These are phyloP conservation scores for Dendrolimus pini DNA, from an alignment of 2,888 invertebrate species.

Conservation along the genomic window DNA sequence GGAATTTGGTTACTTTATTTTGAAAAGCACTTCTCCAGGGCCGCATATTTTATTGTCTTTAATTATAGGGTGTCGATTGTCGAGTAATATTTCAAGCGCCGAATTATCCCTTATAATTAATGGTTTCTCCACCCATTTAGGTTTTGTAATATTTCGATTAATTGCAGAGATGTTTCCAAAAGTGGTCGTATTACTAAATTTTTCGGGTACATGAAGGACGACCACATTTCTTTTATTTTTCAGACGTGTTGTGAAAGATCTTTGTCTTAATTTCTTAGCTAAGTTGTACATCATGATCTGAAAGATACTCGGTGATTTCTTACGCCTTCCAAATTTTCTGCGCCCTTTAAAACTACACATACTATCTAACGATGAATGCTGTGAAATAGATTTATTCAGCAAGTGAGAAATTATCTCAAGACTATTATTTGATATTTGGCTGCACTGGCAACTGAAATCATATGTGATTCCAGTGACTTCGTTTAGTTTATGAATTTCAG, in stretches of 20 bases:
- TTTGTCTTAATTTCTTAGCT: slow-evolving; percentile 28
- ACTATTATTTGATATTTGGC: slow-evolving; percentile 34
- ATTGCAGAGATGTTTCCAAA: slow-evolving; percentile 11
- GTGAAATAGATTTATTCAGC: slow-evolving; percentile 30
- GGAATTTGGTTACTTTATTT: slow-evolving; percentile 9
- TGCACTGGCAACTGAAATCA: slow-evolving; percentile 38
- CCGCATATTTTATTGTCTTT: slow-evolving; percentile 34
- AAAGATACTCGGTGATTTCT: slow-evolving; percentile 20
- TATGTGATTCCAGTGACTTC: slow-evolving; percentile 13
- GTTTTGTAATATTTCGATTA: slow-evolving; percentile 12
- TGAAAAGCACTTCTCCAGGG: slow-evolving; percentile 33
- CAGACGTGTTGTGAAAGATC: slow-evolving; percentile 14
- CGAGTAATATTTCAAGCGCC: slow-evolving; percentile 6
- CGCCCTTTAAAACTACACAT: slow-evolving; percentile 21
- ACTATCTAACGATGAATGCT: slow-evolving; percentile 24
- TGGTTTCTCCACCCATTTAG: slow-evolving; percentile 21
- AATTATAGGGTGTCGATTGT: slow-evolving; percentile 10
- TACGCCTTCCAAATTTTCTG: slow-evolving; percentile 13
- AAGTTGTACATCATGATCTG: slow-evolving; percentile 28
- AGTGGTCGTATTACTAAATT: slow-evolving; percentile 22
- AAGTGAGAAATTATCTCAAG: slow-evolving; percentile 37
- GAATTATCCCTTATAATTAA: slow-evolving; percentile 29
- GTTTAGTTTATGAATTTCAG: slow-evolving; percentile 2
- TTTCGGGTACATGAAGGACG: slow-evolving; percentile 26
- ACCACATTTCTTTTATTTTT: slow-evolving; percentile 28